These are phyloP conservation scores for Trogon melanurus DNA, from an alignment of 2,113 vertebrate genomes.

Conservation along the genomic window DNA sequence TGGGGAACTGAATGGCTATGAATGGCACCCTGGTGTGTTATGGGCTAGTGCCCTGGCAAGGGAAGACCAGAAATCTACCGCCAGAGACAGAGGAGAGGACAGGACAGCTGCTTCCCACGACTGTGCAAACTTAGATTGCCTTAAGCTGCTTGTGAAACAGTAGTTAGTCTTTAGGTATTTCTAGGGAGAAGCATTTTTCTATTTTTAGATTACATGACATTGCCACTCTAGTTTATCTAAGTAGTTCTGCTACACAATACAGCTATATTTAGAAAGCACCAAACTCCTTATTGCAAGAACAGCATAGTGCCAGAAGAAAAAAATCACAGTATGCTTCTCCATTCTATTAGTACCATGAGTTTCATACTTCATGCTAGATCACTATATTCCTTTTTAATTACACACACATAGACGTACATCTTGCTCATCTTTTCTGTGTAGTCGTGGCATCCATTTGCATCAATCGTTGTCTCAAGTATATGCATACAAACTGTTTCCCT, in stretches of 20 bases:
- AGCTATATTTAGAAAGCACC: constrained; percentile 27
- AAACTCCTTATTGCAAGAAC: not conserved
- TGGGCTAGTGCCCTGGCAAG: not conserved
- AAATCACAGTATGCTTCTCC: not conserved
- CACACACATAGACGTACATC: not conserved
- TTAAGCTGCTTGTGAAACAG: not conserved
- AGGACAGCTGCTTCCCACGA: not conserved
- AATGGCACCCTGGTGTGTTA: not conserved
- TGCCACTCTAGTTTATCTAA: constrained; percentile 4
- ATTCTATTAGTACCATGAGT: not conserved
- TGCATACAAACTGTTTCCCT: not conserved
- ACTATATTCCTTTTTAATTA: not conserved
- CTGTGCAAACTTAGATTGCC: not conserved
- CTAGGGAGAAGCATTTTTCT: not conserved
- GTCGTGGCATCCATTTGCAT: not conserved
- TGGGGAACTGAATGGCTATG: not conserved
- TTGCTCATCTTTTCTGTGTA: not conserved
- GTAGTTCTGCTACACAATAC: not conserved
- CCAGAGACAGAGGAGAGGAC: not conserved
- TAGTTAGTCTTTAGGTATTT: not conserved
- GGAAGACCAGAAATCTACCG: not conserved
- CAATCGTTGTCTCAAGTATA: not conserved
- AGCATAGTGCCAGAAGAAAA: not conserved
- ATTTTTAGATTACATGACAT: constrained; percentile 26
- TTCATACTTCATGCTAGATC: not conserved